Evolutionary conservation across 2,888 invertebrate species (phyloP), one percentile per base, ranked within the genome.

Genomic region (Tenthredo livida): DNA sequence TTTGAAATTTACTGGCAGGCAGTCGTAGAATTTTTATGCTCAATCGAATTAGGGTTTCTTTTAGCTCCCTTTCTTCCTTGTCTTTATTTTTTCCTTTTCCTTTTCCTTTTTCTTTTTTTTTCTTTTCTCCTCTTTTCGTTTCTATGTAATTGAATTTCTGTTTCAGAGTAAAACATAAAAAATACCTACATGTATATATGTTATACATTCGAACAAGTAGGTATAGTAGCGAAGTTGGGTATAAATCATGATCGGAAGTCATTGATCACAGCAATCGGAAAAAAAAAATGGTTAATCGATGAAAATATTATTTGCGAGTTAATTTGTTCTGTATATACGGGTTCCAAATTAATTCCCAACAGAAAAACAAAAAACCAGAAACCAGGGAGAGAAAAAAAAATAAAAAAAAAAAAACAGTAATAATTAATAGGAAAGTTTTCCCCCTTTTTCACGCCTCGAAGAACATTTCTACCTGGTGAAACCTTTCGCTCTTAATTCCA

Each of bases 11-110:
- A 87, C 85, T 78, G 84, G 84, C 85, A 77, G 70, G 70, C 84
- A 61, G 73, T 84, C 58, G 72, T 65, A 86, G 85, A 87, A 87
- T 85, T 87, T 86, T 87, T 87, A 85, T 86, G 86, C 85, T 87
- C 85, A 84, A 87, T 87, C 87, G 86, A 87, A 87, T 87, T 86
- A 87, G 86, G 80, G 29, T 40, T 21, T 40, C 7, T 80, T 54
- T 77, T 33, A 7, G 33, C 17, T 10, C 17, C n/a, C 9, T 33
- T n/a, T 33, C 40, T 75, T 37, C 7, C 12, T 25, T 10, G 7
- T 12, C 9, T 9, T 25, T 2, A 4, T n/a, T 61, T 25, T 61
- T 15, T 33, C 17, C 15, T n/a, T 50, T 3, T 4, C 9, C 29
- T 50, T 43, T 40, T 15, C 29, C n/a, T 3, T 15, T 50, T 17